These are phyloP conservation scores for Fragum fragum DNA, from an alignment of 2,888 invertebrate genomes.

Conservation along the genomic window DNA sequence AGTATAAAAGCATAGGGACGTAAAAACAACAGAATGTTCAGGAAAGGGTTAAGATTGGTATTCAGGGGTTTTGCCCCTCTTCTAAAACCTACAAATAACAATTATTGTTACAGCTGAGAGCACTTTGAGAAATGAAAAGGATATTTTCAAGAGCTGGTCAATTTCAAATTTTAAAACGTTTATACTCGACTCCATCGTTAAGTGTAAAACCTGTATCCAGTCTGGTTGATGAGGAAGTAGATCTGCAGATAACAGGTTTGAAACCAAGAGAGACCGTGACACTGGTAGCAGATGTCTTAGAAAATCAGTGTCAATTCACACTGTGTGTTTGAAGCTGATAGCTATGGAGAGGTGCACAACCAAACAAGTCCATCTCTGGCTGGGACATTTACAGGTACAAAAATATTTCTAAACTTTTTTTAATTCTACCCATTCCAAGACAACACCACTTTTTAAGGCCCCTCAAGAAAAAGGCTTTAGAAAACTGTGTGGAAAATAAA, in stretches of 20 bases:
- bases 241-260: constrained; percentile 6
- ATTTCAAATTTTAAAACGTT: not conserved
- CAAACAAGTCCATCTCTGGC: not conserved
- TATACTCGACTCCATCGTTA: constrained; percentile 9
- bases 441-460: too few relatives aligned
- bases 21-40: too few relatives aligned
- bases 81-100: too few relatives aligned
- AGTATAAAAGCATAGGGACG: too few relatives aligned
- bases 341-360: not conserved
- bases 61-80: too few relatives aligned
- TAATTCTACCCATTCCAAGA: too few relatives aligned
- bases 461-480: too few relatives aligned
- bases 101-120: not conserved
- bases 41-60: too few relatives aligned
- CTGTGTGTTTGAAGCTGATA: constrained; percentile 6
- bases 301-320: constrained; percentile 26
- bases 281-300: constrained; percentile 14
- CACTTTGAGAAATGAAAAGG: not conserved
- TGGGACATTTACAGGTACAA: constrained; percentile 28
- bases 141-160: not conserved
- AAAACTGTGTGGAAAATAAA: too few relatives aligned
- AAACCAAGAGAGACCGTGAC: constrained; percentile 18
- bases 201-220: not conserved
- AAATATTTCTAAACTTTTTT: too few relatives aligned
- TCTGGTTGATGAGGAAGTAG: constrained; percentile 25